Evolutionary conservation across 1,140 invertebrate species (phyloP).

Genomic region (Halictus rubicundus): DNA sequence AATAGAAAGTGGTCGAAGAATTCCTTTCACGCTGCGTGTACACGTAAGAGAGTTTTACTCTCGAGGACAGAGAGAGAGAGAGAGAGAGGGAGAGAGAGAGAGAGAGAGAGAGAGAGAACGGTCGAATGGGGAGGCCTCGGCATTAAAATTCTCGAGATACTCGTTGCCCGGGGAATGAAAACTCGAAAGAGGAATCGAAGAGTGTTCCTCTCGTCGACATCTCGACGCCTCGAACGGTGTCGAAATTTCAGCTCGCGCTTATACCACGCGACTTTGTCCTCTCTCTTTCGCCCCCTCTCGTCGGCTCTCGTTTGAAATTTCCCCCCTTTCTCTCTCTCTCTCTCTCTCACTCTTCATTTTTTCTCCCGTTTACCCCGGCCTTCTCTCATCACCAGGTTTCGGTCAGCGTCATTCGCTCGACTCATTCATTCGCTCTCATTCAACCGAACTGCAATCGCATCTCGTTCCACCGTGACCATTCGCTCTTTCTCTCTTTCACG

Average conservation of each 20-base stretch:
- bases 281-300: not conserved
- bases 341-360: too few relatives aligned
- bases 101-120: not conserved
- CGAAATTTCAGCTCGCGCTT: constrained; percentile 14
- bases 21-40: too few relatives aligned
- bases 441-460: not conserved
- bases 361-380: too few relatives aligned
- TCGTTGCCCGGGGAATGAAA: not conserved
- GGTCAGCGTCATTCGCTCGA: not conserved
- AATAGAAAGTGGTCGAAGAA: too few relatives aligned
- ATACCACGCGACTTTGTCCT: not conserved
- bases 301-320: not conserved
- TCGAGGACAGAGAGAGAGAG: not conserved
- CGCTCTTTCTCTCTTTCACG: constrained; percentile 2
- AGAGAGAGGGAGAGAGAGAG: too few relatives aligned
- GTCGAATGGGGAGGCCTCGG: not conserved
- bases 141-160: not conserved
- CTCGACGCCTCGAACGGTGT: not conserved
- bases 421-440: constrained; percentile 11
- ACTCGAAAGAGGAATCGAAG: not conserved
- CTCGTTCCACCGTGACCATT: not conserved
- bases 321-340: too few relatives aligned
- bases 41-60: too few relatives aligned
- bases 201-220: not conserved
- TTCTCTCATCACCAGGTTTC: not conserved